Evolutionary conservation across 2,113 vertebrate species (phyloP).

Genomic region (Daboia siamensis): DNA sequence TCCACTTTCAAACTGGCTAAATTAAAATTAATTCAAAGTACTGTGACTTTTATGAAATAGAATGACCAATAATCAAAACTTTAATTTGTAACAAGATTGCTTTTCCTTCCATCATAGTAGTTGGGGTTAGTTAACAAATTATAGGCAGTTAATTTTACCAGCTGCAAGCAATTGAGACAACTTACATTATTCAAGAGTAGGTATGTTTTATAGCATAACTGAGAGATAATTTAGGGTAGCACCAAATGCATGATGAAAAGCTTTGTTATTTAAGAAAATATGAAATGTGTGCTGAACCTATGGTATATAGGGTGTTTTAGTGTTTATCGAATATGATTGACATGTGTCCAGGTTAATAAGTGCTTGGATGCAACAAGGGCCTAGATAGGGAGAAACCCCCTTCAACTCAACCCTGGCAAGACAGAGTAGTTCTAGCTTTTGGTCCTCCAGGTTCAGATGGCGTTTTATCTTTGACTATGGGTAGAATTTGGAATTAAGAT

Average conservation of each 20-base stretch:
- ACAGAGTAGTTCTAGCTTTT: background rate
- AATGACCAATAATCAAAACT: slow-evolving; percentile 54
- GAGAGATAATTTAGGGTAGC: slow-evolving; percentile 24
- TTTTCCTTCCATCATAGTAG: background rate
- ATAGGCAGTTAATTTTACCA: background rate
- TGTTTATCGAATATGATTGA: background rate
- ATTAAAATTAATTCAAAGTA: slow-evolving; percentile 62
- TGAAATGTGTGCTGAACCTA: background rate
- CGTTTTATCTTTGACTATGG: background rate
- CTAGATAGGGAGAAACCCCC: background rate
- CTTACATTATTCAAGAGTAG: background rate
- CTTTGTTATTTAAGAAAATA: background rate
- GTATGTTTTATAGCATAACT: background rate
- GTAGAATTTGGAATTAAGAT: no score
- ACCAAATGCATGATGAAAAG: background rate
- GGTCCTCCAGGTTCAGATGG: background rate
- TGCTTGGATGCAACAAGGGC: background rate
- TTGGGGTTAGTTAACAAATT: background rate
- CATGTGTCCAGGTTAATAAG: background rate
- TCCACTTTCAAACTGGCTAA: slow-evolving; percentile 56
- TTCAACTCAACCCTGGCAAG: background rate
- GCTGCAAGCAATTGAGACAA: rapidly evolving
- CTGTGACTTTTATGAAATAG: slow-evolving; percentile 67
- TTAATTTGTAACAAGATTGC: slow-evolving; percentile 52
- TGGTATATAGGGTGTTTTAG: background rate